These are phyloP conservation scores for Trichomalopsis sarcophagae DNA, from an alignment of 1,140 invertebrate genomes.

Conservation along the genomic window DNA sequence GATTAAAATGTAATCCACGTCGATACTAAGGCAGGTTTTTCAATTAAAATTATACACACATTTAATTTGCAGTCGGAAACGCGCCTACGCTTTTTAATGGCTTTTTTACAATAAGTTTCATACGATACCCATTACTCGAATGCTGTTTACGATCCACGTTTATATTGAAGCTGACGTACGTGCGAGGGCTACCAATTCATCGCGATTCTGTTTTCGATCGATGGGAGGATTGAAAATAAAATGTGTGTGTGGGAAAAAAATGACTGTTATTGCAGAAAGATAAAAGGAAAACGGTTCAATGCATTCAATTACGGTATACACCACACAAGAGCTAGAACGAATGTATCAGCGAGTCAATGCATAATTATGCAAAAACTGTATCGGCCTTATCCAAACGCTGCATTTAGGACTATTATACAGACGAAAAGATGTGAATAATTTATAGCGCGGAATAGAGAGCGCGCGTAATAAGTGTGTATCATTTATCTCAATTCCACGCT, in stretches of 20 bases:
- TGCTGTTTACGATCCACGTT: not conserved
- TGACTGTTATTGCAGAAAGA: not conserved
- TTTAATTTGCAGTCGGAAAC: not conserved
- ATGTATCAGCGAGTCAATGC: not conserved
- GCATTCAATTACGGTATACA: not conserved
- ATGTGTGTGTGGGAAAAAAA: too few relatives aligned
- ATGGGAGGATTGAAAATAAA: not conserved
- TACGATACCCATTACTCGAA: not conserved
- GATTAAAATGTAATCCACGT: not conserved
- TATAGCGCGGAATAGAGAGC: not conserved
- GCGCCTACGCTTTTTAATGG: not conserved
- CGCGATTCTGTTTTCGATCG: not conserved
- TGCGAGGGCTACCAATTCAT: not conserved
- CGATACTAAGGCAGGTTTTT: not conserved
- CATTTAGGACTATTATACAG: too few relatives aligned
- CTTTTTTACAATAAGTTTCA: slow-evolving; percentile 5
- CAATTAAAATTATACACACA: not conserved
- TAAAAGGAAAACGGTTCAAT: not conserved
- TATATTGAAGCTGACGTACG: not conserved
- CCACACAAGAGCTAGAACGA: not conserved
- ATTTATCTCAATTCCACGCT: slow-evolving; percentile 33
- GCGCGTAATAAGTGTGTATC: slow-evolving; percentile 13
- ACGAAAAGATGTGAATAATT: not conserved
- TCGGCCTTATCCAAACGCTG: not conserved
- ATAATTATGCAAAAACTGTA: not conserved